Percentiles rank a stretch among this genome's conserved stretches.
Evolutionary conservation across 2,113 vertebrate species (phyloP).

Genomic region (Hyaena hyaena): DNA sequence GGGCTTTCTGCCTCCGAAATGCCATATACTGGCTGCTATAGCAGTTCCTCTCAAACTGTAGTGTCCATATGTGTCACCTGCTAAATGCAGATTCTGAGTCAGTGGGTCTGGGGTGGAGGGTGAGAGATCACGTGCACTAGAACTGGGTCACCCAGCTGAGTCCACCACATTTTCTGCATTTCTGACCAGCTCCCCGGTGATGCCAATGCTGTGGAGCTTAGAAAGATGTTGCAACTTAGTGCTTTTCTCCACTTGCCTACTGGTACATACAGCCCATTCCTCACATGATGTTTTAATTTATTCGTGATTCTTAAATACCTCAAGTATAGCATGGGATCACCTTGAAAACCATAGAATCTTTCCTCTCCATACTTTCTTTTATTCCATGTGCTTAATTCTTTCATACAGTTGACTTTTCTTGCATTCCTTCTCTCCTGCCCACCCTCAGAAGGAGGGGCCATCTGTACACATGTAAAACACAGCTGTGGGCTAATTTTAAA

Average conservation of each 20-base stretch:
- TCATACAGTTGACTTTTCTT: neutral
- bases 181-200: neutral
- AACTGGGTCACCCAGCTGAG: too few relatives aligned
- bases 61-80: accelerated
- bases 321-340: neutral
- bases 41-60: neutral
- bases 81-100: neutral
- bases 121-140: too few relatives aligned
- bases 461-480: neutral
- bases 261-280: neutral
- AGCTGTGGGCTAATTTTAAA: neutral
- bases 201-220: too few relatives aligned
- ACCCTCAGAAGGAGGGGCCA: neutral
- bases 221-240: neutral
- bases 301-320: neutral
- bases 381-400: neutral
- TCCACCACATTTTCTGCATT: neutral
- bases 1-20: neutral
- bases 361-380: neutral
- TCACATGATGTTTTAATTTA: neutral
- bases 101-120: too few relatives aligned
- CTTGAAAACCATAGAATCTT: neutral
- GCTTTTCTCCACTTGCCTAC: neutral
- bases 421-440: neutral
- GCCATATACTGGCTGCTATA: accelerated